These are phyloP conservation scores for Clytia hemisphaerica DNA, from an alignment of 30 jellyfish, hydroid and myxozoan genomes.

Conservation along the genomic window DNA sequence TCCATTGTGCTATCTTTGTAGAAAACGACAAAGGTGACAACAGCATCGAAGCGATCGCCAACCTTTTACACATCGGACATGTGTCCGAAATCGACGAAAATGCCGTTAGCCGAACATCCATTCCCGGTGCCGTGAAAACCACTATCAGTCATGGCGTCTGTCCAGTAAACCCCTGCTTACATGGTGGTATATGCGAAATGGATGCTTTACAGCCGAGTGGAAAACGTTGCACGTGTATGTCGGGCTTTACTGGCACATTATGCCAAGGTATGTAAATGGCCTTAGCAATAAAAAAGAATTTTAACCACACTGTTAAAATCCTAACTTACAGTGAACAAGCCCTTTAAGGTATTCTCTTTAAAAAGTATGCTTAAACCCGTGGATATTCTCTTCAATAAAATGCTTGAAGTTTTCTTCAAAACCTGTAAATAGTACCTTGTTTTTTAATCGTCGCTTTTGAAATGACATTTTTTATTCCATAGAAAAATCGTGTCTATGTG, in stretches of 20 bases:
- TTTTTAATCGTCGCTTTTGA: not conserved
- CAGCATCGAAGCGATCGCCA: constrained; percentile 18
- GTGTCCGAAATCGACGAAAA: not conserved
- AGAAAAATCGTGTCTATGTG: constrained; percentile 66
- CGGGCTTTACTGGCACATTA: constrained; percentile 64
- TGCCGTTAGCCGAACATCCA: constrained; percentile 44
- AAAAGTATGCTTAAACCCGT: not conserved
- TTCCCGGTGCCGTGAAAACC: constrained; percentile 25
- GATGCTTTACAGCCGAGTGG: constrained; percentile 66
- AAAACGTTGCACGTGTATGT: constrained; percentile 56
- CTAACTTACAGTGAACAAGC: not conserved
- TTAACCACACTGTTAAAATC: not conserved
- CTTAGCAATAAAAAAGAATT: too few species aligned
- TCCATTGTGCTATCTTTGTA: too few species aligned
- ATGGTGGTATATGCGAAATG: constrained; percentile 65
- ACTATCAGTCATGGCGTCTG: constrained; percentile 42
- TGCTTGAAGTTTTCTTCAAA: not conserved
- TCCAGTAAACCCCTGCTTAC: constrained; percentile 70
- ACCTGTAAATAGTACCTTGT: not conserved
- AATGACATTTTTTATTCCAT: not conserved
- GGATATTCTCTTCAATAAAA: not conserved
- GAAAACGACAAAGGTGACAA: not conserved
- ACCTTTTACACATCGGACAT: constrained; percentile 20
- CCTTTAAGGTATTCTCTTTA: not conserved
- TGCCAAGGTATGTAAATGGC: constrained; percentile 67